Conservation (phyloP, 2,113 vertebrate species). For the Phyllostomus discolor region DNA sequence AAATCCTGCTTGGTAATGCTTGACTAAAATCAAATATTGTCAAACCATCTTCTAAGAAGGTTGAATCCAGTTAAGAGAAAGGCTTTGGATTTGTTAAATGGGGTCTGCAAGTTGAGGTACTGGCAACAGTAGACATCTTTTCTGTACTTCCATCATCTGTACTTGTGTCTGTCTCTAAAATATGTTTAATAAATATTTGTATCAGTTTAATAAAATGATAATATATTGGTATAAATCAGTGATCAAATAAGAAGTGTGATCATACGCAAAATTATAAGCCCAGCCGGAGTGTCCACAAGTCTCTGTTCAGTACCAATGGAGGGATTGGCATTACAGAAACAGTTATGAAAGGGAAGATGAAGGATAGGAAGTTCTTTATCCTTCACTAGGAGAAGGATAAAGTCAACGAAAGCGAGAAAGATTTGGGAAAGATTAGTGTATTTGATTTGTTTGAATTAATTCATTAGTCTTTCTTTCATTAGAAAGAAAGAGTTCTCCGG, state of each 20-base stretch:
- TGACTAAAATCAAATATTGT: not conserved
- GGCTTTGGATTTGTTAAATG: not conserved
- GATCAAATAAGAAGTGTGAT: not conserved
- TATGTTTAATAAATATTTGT: not conserved
- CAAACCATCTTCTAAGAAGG: not conserved
- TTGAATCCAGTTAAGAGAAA: not conserved
- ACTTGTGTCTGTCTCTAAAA: not conserved
- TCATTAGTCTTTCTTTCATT: slow-evolving; percentile 11
- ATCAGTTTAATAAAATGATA: slow-evolving; percentile 2
- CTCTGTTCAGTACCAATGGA: not conserved
- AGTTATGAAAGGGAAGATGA: not conserved
- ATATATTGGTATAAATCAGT: not conserved
- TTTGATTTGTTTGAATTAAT: slow-evolving; percentile 30
- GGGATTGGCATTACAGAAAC: not conserved
- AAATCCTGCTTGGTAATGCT: not conserved
- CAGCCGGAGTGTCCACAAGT: not conserved
- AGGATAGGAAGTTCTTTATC: not conserved
- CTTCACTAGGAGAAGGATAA: not conserved
- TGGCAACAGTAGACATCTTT: not conserved
- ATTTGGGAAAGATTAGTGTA: not conserved
- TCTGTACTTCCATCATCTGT: not conserved
- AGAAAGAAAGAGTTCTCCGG: not conserved
- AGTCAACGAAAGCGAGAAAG: not conserved
- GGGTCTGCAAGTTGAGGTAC: not conserved
- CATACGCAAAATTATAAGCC: not conserved